phyloP scores from a whole-genome alignment of 1,140 invertebrate genomes.

The Whitmania pigra region DNA sequence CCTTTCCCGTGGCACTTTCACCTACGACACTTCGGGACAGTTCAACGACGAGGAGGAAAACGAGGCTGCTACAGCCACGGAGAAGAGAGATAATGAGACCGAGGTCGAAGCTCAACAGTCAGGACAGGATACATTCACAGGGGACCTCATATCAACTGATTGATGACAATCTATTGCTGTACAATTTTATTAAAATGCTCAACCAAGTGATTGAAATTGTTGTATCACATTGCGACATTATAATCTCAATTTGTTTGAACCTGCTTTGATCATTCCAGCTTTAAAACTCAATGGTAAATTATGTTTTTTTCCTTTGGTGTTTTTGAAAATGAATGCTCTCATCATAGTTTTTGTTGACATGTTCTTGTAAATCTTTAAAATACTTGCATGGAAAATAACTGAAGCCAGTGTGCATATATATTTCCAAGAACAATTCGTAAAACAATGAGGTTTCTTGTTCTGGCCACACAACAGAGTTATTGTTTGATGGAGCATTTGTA shows the following conservation, averaged over 20 bases:
- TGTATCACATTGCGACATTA: too few species aligned
- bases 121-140: slow-evolving; percentile 21
- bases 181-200: too few species aligned
- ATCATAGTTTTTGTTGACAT: background rate
- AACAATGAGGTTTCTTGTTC: too few species aligned
- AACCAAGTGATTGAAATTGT: too few species aligned
- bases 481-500: too few species aligned
- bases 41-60: slow-evolving; percentile 41
- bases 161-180: slow-evolving; percentile 18
- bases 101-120: background rate
- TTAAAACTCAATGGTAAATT: too few species aligned
- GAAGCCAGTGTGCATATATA: too few species aligned
- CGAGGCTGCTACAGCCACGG: slow-evolving; percentile 13
- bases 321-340: background rate
- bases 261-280: too few species aligned
- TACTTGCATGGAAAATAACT: background rate
- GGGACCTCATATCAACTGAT: slow-evolving; percentile 35
- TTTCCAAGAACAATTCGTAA: too few species aligned
- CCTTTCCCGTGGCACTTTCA: slow-evolving; percentile 73
- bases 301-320: too few species aligned
- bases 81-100: slow-evolving; percentile 7
- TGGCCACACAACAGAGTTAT: too few species aligned
- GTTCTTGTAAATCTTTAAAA: background rate
- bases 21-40: slow-evolving; percentile 38
- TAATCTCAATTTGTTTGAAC: too few species aligned